Percentiles rank a stretch among this genome's conserved stretches.
These are phyloP conservation scores for Lasiurus cinereus DNA, from an alignment of 2,113 vertebrate species.

Conservation along the genomic window DNA sequence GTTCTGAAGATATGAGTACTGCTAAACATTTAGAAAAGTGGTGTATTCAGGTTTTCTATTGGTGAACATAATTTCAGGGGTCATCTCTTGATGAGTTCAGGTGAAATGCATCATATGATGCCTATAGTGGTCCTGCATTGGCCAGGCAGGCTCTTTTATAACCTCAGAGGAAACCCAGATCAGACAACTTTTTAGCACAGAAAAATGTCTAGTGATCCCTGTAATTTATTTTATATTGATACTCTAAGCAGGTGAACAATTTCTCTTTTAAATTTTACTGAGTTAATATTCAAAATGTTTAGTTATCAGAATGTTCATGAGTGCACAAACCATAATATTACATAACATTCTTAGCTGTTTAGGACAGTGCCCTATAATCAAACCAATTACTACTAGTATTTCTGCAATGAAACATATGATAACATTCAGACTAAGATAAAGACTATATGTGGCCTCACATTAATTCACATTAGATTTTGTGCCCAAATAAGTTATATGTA, in stretches of 20 bases:
- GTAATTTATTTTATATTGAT: not conserved
- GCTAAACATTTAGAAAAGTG: not conserved
- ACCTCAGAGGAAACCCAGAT: not conserved
- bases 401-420: not conserved
- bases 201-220: not conserved
- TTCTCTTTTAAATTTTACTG: not conserved
- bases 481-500: not conserved
- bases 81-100: not conserved
- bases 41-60: not conserved
- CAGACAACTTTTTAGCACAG: not conserved
- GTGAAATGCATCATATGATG: not conserved
- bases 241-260: not conserved
- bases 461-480: not conserved
- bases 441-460: not conserved
- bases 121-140: not conserved
- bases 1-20: not conserved
- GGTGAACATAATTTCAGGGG: not conserved
- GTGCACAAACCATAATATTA: not conserved
- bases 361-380: not conserved
- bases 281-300: not conserved
- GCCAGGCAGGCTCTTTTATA: not conserved
- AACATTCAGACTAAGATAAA: not conserved
- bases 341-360: not conserved
- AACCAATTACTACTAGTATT: not conserved
- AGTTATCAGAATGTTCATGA: not conserved